Conservation (phyloP, 2,113 vertebrate genomes). For the Pluvialis apricaria region DNA sequence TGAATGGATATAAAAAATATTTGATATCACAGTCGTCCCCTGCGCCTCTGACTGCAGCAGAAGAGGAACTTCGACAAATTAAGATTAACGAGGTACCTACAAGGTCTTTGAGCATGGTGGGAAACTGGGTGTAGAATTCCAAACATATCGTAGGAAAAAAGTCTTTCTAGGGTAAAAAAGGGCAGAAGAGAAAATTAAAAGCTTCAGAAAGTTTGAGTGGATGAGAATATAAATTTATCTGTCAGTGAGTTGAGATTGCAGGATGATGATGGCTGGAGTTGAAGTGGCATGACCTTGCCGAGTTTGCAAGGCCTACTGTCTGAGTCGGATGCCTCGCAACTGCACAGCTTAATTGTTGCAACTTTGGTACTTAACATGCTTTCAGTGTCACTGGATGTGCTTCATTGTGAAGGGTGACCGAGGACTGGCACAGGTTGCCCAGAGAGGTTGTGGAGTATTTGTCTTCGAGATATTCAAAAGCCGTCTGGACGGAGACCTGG, state of each 20-base stretch:
- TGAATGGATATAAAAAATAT: conserved; percentile 89
- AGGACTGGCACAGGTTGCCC: background rate
- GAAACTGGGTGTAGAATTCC: background rate
- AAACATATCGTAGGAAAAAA: background rate
- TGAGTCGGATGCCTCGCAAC: background rate
- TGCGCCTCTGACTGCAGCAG: conserved; percentile 91
- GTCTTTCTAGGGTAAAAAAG: background rate
- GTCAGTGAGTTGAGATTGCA: background rate
- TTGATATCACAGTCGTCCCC: conserved; percentile 86
- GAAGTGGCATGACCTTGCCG: background rate
- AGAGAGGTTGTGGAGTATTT: background rate
- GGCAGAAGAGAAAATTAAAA: background rate
- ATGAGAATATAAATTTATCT: background rate
- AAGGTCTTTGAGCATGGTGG: background rate
- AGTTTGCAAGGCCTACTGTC: background rate
- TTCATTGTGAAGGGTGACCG: background rate
- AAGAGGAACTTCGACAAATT: conserved; percentile 94
- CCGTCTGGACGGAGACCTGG: background rate
- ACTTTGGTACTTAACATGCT: background rate
- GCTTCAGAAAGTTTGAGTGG: background rate
- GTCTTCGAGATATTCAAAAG: background rate
- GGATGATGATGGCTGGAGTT: background rate
- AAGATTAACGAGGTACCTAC: conserved; percentile 88
- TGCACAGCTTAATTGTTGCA: background rate
- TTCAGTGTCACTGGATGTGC: background rate